A percentile compares a stretch with the other conserved stretches of the same genome.
phyloP scores from a whole-genome alignment of 1,140 invertebrate species.

The Lethocerus indicus region DNA sequence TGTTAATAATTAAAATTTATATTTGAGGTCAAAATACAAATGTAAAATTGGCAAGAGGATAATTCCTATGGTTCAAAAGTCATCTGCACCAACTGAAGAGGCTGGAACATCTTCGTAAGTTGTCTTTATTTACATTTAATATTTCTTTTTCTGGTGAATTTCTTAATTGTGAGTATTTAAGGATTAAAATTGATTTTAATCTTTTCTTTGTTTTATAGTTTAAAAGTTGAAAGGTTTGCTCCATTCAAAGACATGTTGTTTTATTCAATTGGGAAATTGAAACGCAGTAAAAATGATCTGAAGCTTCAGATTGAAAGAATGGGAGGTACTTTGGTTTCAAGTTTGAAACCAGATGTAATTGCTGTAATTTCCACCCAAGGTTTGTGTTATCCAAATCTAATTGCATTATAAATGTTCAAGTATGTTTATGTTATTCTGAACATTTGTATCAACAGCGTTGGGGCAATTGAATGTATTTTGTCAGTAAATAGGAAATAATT shows the following conservation, averaged over 20 bases:
- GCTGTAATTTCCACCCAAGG: conserved; percentile 58
- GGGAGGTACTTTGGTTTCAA: conserved; percentile 53
- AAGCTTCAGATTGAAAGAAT: conserved; percentile 50
- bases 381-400: too few species aligned
- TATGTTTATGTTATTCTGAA: too few species aligned
- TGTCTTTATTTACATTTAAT: too few species aligned
- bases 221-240: conserved; percentile 21
- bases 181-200: neutral
- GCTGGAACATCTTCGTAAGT: neutral
- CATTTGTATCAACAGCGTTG: too few species aligned
- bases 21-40: conserved; percentile 39
- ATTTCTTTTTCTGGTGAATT: too few species aligned
- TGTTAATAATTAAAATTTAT: too few species aligned
- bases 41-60: conserved; percentile 25
- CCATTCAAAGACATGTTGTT: conserved; percentile 68
- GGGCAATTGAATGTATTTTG: too few species aligned
- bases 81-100: conserved; percentile 4
- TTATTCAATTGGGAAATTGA: conserved; percentile 45
- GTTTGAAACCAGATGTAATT: conserved; percentile 43
- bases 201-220: neutral
- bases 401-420: too few species aligned
- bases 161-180: neutral
- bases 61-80: neutral
- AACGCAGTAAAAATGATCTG: conserved; percentile 38
- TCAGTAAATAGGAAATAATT: too few species aligned